Conservation (phyloP, 2,888 invertebrate species). For the Cremastinae sp. region DNA sequence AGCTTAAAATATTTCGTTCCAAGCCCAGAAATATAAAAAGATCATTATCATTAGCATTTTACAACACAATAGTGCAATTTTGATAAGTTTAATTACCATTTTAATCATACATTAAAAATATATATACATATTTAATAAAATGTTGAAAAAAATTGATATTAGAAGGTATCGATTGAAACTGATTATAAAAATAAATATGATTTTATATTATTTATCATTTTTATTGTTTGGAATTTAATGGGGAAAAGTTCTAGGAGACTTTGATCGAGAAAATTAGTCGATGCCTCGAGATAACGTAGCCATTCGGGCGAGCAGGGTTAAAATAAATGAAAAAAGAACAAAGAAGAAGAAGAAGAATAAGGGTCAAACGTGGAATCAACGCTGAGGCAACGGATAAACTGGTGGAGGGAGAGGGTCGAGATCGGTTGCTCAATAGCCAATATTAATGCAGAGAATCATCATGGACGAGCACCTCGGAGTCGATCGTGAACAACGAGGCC, state of each 20-base stretch:
- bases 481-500: neutral
- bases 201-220: no score
- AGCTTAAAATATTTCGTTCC: no score
- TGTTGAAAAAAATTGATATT: no score
- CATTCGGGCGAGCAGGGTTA: conserved; percentile 4
- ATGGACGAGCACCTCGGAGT: neutral
- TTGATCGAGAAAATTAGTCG: conserved; percentile 10
- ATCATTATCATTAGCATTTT: no score
- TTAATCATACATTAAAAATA: no score
- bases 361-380: conserved; percentile 34
- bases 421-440: conserved; percentile 13
- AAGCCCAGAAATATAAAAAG: no score
- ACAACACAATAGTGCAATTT: no score
- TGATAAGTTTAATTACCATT: no score
- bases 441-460: conserved; percentile 2
- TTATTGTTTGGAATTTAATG: neutral
- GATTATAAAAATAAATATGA: no score
- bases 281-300: neutral
- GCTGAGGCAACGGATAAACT: conserved; percentile 52
- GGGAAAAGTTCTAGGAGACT: neutral
- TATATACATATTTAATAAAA: no score
- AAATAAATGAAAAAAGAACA: conserved; percentile 15
- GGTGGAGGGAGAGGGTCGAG: conserved; percentile 34
- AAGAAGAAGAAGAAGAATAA: conserved; percentile 8
- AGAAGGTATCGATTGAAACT: no score